Conservation (phyloP, 2,797 vertebrate genomes). For the Sparidentex hasta region DNA sequence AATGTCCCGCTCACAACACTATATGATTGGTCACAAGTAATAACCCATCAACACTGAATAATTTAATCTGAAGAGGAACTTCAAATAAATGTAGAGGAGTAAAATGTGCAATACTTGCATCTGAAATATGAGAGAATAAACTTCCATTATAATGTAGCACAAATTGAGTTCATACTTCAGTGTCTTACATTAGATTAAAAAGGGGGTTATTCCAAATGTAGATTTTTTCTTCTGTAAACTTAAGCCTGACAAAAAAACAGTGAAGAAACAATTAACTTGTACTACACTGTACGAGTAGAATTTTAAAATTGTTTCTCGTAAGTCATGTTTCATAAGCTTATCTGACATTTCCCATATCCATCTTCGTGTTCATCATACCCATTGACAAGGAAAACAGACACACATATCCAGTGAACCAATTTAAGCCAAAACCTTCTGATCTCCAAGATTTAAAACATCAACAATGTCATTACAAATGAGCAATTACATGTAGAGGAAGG, state of each 20-base stretch:
- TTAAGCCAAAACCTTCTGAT: slow-evolving; percentile 47
- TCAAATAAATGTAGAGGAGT: no score
- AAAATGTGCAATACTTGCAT: no score
- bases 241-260: slow-evolving; percentile 1
- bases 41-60: no score
- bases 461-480: slow-evolving; percentile 54
- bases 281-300: background rate
- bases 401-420: slow-evolving; percentile 38
- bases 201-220: no score
- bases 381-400: slow-evolving; percentile 50
- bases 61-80: no score
- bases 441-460: slow-evolving; percentile 46
- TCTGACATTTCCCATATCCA: slow-evolving; percentile 29
- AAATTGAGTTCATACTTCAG: no score
- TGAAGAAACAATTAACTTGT: background rate
- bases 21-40: no score
- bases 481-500: slow-evolving; percentile 42
- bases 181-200: no score
- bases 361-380: slow-evolving; percentile 4
- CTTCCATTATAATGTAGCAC: no score
- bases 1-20: no score
- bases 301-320: slow-evolving; percentile 16
- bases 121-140: no score
- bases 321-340: slow-evolving; percentile 25
- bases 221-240: background rate